Conservation (phyloP, 2,797 vertebrate species). For the Ispidina picta region DNA sequence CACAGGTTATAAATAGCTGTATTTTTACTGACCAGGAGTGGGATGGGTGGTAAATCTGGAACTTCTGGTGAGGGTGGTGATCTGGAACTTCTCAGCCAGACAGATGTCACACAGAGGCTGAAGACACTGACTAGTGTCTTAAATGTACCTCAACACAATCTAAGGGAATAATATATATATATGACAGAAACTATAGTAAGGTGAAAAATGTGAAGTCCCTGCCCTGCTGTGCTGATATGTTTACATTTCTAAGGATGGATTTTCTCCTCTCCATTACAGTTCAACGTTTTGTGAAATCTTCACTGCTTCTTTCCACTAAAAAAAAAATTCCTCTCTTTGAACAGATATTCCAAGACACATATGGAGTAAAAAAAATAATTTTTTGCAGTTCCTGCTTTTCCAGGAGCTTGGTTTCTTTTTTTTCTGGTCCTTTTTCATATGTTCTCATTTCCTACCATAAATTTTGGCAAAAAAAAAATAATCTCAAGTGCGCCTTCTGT, state of each 20-base stretch:
- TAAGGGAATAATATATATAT: neutral
- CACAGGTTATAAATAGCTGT: neutral
- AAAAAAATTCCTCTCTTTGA: neutral
- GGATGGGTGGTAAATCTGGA: neutral
- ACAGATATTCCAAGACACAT: neutral
- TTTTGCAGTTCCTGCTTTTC: neutral
- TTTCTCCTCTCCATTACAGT: neutral
- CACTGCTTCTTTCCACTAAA: neutral
- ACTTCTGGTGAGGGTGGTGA: no score
- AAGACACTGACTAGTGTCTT: neutral
- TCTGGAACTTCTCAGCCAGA: neutral
- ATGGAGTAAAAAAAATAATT: neutral
- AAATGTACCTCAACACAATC: neutral
- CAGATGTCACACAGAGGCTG: neutral
- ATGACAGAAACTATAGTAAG: conserved; percentile 14
- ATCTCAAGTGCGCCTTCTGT: neutral
- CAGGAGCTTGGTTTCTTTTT: neutral
- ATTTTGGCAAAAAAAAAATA: neutral
- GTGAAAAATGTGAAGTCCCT: neutral
- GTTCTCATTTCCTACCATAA: neutral
- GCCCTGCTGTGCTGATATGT: neutral
- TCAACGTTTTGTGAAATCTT: neutral
- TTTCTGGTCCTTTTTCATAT: neutral
- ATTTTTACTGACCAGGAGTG: neutral
- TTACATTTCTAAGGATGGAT: neutral